Evolutionary conservation across 2,113 vertebrate genomes (phyloP).

Genomic region (Thalassarche chlororhynchos): DNA sequence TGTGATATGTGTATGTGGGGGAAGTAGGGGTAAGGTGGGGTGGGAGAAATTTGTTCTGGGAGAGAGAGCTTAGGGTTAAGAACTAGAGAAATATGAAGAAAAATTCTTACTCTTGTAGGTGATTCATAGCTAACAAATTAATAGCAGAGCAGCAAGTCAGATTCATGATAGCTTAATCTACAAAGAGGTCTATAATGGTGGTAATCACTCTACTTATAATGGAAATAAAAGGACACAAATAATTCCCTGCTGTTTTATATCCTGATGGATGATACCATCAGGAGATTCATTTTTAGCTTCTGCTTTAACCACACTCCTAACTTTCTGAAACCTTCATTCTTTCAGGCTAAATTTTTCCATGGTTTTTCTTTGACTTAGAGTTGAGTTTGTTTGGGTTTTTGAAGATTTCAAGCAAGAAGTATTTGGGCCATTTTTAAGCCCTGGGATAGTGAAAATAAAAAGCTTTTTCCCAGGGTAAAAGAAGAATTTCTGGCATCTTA

Average conservation of each 20-base stretch:
- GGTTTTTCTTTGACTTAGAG: background rate
- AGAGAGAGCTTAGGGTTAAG: background rate
- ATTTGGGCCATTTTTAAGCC: constrained; percentile 6
- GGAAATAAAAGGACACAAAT: background rate
- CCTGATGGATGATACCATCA: background rate
- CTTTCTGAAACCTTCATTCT: background rate
- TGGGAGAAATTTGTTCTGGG: background rate
- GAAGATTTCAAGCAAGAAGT: background rate
- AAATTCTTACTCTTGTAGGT: background rate
- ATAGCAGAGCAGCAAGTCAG: background rate
- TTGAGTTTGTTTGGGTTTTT: background rate
- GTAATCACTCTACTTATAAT: background rate
- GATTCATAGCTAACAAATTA: background rate
- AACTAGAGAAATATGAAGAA: background rate
- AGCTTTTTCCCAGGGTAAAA: constrained; percentile 32
- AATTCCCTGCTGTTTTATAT: background rate
- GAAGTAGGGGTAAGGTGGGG: background rate
- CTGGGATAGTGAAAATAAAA: constrained; percentile 6
- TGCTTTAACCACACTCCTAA: background rate
- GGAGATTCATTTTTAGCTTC: background rate
- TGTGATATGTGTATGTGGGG: background rate
- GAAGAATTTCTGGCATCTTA: constrained; percentile 54
- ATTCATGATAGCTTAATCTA: background rate
- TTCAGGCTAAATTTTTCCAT: background rate
- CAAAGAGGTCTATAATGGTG: background rate